phyloP scores from a whole-genome alignment of 1,140 invertebrate species.

The Lordiphosa mommai region DNA sequence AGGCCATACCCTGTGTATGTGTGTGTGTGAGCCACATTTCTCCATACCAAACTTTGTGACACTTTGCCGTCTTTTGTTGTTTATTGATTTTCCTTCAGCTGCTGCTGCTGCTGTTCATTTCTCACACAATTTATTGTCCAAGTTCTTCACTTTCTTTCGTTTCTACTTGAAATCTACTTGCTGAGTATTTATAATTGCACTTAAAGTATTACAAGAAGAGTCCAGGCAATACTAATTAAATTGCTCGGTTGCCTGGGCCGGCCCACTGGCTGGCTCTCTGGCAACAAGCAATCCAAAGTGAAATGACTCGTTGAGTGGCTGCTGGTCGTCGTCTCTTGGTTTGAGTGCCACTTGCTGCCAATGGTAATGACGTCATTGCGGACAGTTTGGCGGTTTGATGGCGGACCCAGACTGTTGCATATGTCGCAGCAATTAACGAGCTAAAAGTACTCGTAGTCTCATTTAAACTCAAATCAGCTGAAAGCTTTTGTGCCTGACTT shows the following conservation, averaged over 20 bases:
- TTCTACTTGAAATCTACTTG: slow-evolving; percentile 43
- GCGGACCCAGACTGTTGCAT: slow-evolving; percentile 39
- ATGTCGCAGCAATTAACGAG: slow-evolving; percentile 37
- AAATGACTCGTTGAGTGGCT: slow-evolving; percentile 44
- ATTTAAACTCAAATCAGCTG: slow-evolving; percentile 16
- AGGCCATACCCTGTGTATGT: slow-evolving; percentile 23
- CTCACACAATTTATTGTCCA: too few relatives aligned
- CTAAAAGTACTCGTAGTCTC: slow-evolving; percentile 18
- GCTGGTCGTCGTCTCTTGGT: slow-evolving; percentile 19
- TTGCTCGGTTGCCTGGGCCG: slow-evolving; percentile 36
- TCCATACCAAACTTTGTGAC: slow-evolving; percentile 42
- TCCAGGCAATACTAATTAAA: slow-evolving; percentile 58
- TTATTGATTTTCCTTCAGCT: background rate
- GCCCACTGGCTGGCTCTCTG: background rate
- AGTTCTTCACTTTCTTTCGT: slow-evolving; percentile 27
- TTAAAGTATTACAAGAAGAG: slow-evolving; percentile 32
- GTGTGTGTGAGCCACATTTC: slow-evolving; percentile 32
- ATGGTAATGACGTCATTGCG: slow-evolving; percentile 68
- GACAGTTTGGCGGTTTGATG: slow-evolving; percentile 24
- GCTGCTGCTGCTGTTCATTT: background rate
- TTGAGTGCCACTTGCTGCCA: slow-evolving; percentile 56
- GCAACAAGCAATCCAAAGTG: slow-evolving; percentile 37
- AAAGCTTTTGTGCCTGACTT: background rate
- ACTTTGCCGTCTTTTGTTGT: slow-evolving; percentile 30
- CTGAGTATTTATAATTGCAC: slow-evolving; percentile 71